phyloP scores from a whole-genome alignment of 2,888 invertebrate species.

The Synergus umbraculus region DNA sequence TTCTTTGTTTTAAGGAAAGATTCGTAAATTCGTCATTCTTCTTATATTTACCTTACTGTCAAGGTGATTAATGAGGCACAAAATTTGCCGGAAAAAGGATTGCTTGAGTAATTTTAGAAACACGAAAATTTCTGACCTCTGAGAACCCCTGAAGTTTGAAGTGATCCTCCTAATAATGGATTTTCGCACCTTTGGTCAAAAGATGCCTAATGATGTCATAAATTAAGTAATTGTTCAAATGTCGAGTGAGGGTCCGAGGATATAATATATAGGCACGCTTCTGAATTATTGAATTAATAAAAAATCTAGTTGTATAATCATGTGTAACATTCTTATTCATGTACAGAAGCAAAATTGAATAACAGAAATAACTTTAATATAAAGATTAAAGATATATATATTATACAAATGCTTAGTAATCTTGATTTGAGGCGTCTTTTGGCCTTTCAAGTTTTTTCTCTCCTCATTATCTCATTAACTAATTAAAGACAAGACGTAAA shows the following conservation, averaged over 20 bases:
- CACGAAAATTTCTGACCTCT: not conserved
- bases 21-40: not conserved
- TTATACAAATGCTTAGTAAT: not conserved
- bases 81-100: not conserved
- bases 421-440: not conserved
- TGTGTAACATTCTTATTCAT: too few species aligned
- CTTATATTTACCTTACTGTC: not conserved
- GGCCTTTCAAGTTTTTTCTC: not conserved
- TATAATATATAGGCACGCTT: too few species aligned
- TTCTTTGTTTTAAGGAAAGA: not conserved
- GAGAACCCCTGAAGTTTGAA: not conserved
- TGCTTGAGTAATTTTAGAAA: constrained; percentile 4
- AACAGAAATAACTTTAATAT: too few species aligned
- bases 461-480: not conserved
- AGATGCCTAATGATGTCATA: not conserved
- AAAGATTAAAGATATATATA: too few species aligned
- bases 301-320: too few species aligned
- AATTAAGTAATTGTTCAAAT: not conserved
- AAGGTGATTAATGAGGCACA: not conserved
- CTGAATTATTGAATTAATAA: too few species aligned
- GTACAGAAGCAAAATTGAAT: too few species aligned
- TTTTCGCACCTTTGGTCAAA: not conserved
- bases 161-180: not conserved
- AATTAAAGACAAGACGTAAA: not conserved
- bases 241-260: too few species aligned